Evolutionary conservation across 2,113 vertebrate genomes (phyloP).

Genomic region (Pollachius pollachius): DNA sequence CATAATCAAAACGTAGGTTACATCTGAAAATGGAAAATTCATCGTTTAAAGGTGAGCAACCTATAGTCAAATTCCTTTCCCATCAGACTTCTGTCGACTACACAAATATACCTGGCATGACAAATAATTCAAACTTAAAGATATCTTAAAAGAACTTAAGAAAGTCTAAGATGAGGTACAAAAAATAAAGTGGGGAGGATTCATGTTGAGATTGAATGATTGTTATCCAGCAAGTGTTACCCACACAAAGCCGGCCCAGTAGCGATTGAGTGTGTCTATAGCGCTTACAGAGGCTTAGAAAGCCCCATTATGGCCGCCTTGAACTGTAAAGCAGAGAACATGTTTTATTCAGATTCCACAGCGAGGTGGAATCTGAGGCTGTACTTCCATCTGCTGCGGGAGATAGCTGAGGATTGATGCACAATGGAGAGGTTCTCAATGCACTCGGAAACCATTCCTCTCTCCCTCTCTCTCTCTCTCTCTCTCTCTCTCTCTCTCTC

Average conservation of each 20-base stretch:
- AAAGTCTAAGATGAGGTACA: too few species aligned
- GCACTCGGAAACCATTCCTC: slow-evolving; percentile 49
- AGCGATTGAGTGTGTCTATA: slow-evolving; percentile 27
- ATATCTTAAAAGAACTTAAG: too few species aligned
- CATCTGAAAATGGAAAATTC: too few species aligned
- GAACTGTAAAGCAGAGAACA: slow-evolving; percentile 55
- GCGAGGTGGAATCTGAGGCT: slow-evolving; percentile 51
- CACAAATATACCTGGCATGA: too few species aligned
- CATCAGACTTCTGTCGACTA: too few species aligned
- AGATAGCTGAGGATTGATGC: slow-evolving; percentile 66
- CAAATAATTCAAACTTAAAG: too few species aligned
- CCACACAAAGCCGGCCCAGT: slow-evolving; percentile 15
- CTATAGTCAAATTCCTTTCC: too few species aligned
- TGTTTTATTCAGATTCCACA: slow-evolving; percentile 67
- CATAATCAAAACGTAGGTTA: too few species aligned
- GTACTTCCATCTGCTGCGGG: slow-evolving; percentile 57
- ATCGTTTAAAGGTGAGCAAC: too few species aligned
- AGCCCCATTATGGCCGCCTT: slow-evolving; percentile 36
- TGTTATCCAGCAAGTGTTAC: too few species aligned
- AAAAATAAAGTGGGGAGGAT: too few species aligned
- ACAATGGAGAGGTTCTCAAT: slow-evolving; percentile 47
- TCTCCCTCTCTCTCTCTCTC: slow-evolving; percentile 6
- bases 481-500: background rate
- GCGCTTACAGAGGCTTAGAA: slow-evolving; percentile 37
- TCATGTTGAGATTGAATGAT: too few species aligned